These are phyloP conservation scores for Melanostigma gelatinosum DNA, from an alignment of 2,113 vertebrate genomes.

Conservation along the genomic window DNA sequence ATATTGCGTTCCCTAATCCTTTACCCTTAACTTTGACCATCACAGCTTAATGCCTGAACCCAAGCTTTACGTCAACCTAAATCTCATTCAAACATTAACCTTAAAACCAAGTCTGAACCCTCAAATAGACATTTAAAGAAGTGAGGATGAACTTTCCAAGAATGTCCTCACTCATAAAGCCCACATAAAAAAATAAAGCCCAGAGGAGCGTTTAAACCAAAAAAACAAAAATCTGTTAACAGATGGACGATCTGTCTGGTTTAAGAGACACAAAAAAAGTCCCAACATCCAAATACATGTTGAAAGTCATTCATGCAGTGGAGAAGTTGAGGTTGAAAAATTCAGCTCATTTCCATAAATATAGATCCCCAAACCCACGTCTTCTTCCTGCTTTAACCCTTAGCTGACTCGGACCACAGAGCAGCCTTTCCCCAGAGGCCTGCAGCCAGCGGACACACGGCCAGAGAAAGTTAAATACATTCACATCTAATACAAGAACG, in stretches of 20 bases:
- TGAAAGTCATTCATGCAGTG: neutral
- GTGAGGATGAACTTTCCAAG: neutral
- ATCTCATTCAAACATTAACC: neutral
- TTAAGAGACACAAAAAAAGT: neutral
- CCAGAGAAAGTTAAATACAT: conserved; percentile 46
- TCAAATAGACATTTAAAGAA: too few relatives aligned
- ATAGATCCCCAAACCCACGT: neutral
- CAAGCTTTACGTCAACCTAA: neutral
- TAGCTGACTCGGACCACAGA: neutral
- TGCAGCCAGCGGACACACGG: neutral
- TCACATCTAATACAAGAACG: conserved; percentile 33
- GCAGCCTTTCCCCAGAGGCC: neutral
- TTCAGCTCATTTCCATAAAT: neutral
- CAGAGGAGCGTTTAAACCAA: neutral
- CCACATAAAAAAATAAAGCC: too few relatives aligned
- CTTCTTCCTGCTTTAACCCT: conserved; percentile 8
- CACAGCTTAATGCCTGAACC: too few relatives aligned
- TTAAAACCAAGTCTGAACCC: too few relatives aligned
- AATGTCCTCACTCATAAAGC: neutral
- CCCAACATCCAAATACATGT: conserved; percentile 4
- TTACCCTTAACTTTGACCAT: too few relatives aligned
- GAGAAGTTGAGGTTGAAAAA: neutral
- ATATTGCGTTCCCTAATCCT: too few relatives aligned
- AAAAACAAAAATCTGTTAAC: neutral
- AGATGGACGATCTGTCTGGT: neutral